Base-by-base conservation (phyloP, 2,113 vertebrate species). In the Canis aureus region DNA sequence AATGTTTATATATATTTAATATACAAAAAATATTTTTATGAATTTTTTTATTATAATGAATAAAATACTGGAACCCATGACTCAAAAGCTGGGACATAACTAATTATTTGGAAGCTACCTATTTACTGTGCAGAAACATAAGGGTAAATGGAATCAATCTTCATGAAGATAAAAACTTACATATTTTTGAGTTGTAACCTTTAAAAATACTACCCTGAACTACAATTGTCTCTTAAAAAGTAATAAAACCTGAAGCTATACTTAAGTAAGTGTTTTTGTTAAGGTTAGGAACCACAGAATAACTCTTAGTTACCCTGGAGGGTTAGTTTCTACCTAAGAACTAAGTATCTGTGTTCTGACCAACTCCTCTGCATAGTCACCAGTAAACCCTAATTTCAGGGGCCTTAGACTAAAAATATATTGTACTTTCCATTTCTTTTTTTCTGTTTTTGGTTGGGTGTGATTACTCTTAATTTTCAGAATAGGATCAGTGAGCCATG, bases 361-460 rank as follows among this genome's bases (percentile, higher is more conserved):
- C 76, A 51, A 60, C 20, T 81, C 53, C 11, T 85, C 23, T 25
- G 4, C 11, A 15, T 51, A 66, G 59, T 59, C 25, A 86, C n/a
- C 74, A 62, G 16, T 86, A 62, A 93, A 94, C 15, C 79, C 81
- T 71, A 69, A 91, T 84, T 91, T 87, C 15, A 53, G 22, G 51
- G 35, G 19, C 62, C 23, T 95, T 87, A 87, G 19, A 57, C n/a
- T 83, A 60, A 83, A 87, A 78, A 19, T 82, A 5, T 82, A 27
- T 62, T 71, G 8, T 86, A 8, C 81, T 64, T 83, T 53, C 29
- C 32, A 10, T 88, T 73, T 92, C 16, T 62, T 96, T 79, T 53
- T 7, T 27, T 29, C 23, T 64, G 76, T 73, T 94, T 89, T 85
- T 84, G 12, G 57, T 8, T 71, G 55, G n/a, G 25, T 55, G 32